Evolutionary conservation across 2,113 vertebrate genomes (phyloP).

Genomic region (Rhynchomys soricoides): DNA sequence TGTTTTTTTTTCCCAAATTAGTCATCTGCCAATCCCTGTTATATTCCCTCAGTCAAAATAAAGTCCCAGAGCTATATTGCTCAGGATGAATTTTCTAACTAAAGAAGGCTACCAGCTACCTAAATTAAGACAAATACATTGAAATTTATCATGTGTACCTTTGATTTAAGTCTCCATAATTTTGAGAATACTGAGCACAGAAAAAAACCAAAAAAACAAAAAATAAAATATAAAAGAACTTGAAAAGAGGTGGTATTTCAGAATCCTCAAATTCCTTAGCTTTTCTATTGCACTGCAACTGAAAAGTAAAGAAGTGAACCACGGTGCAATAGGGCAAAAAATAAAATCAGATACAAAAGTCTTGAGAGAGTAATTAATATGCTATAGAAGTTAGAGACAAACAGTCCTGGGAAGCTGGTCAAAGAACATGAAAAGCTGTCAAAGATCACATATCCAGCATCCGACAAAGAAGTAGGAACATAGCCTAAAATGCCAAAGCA

Average conservation of each 20-base stretch:
- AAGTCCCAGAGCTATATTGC: background rate
- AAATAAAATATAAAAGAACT: background rate
- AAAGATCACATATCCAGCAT: background rate
- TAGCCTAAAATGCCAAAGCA: background rate
- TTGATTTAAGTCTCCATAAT: background rate
- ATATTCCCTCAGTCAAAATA: background rate
- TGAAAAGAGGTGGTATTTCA: background rate
- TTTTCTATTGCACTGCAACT: background rate
- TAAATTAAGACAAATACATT: background rate
- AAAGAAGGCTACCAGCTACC: background rate
- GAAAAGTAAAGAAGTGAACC: background rate
- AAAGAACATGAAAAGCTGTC: background rate
- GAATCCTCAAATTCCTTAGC: background rate
- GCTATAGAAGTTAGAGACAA: background rate
- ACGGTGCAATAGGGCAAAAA: background rate
- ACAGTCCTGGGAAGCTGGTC: background rate
- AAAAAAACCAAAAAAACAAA: no score
- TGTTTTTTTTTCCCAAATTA: background rate
- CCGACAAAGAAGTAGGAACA: background rate
- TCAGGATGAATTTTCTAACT: background rate
- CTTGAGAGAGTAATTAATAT: background rate
- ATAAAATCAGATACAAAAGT: background rate
- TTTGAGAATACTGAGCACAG: background rate
- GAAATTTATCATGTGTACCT: background rate
- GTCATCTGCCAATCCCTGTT: background rate